Evolutionary conservation across 2,797 vertebrate genomes (phyloP).

Genomic region (Emydoidea blandingii): DNA sequence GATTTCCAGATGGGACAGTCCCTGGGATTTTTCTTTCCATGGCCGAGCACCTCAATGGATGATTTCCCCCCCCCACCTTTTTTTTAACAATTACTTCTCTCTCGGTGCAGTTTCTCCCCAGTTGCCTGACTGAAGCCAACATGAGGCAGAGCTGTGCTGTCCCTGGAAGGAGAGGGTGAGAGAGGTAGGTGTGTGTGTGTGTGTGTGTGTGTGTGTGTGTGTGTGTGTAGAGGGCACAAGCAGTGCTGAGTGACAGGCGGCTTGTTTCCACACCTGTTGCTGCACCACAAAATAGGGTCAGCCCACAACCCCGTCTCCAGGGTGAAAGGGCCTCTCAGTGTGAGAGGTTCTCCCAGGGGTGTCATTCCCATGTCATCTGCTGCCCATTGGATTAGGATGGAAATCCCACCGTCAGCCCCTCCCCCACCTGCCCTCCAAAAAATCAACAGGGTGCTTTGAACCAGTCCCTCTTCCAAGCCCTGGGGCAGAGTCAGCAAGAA

Average conservation of each 20-base stretch:
- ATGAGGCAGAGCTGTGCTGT: neutral
- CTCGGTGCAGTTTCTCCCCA: neutral
- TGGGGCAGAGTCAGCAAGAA: neutral
- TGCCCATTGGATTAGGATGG: neutral
- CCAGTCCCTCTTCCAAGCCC: neutral
- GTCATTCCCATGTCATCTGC: neutral
- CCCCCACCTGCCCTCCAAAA: neutral
- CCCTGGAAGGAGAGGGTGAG: neutral
- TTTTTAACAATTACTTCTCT: neutral
- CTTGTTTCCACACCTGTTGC: neutral
- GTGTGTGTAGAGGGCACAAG: neutral
- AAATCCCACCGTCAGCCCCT: neutral
- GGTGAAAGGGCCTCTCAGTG: neutral
- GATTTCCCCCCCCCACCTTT: neutral
- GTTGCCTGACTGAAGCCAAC: neutral
- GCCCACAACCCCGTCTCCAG: neutral
- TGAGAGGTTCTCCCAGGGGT: neutral
- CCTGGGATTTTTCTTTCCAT: neutral
- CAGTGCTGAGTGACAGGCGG: neutral
- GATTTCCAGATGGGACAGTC: neutral
- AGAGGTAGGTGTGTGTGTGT: too few species aligned
- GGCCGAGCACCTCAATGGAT: neutral
- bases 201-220: too few species aligned
- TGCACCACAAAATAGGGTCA: neutral
- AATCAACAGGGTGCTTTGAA: neutral